A percentile compares a stretch with the other conserved stretches of the same genome.
These are phyloP conservation scores for Brachionus angularis DNA, from an alignment of 1,140 invertebrate genomes.

Conservation along the genomic window DNA sequence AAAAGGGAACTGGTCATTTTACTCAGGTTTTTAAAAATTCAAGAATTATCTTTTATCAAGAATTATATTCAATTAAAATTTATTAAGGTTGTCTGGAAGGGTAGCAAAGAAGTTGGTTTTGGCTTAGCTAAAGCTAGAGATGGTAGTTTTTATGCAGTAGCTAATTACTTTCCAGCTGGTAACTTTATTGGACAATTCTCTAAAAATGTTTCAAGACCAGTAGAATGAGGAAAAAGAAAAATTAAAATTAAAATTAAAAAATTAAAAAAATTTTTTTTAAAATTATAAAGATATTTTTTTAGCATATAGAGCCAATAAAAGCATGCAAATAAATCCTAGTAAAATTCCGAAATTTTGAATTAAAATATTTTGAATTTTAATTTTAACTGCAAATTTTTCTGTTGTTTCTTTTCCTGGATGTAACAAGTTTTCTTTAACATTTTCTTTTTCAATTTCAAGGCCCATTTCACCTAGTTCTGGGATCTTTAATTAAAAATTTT, in stretches of 20 bases:
- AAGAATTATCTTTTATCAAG: background rate
- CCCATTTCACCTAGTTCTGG: slow-evolving; percentile 18
- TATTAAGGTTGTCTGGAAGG: slow-evolving; percentile 70
- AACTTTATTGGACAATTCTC: slow-evolving; percentile 72
- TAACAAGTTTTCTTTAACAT: background rate
- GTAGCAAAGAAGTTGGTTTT: slow-evolving; percentile 71
- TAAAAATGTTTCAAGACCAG: slow-evolving; percentile 65
- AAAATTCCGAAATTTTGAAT: slow-evolving; percentile 32
- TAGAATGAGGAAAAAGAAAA: background rate
- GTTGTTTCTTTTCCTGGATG: background rate
- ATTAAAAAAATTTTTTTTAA: background rate
- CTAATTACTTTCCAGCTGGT: slow-evolving; percentile 73
- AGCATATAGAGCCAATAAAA: slow-evolving; percentile 2
- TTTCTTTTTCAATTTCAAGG: slow-evolving; percentile 33
- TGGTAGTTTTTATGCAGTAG: slow-evolving; percentile 67
- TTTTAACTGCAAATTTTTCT: slow-evolving; percentile 17
- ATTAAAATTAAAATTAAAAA: background rate
- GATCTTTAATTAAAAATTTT: background rate
- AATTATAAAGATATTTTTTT: slow-evolving; percentile 23
- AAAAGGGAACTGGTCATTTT: slow-evolving; percentile 76
- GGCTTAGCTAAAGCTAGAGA: slow-evolving; percentile 71
- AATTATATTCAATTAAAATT: background rate
- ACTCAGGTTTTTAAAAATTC: slow-evolving; percentile 71
- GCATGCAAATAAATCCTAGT: slow-evolving; percentile 12
- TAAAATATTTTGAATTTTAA: slow-evolving; percentile 18